Percentiles rank a stretch among this genome's conserved stretches.
Evolutionary conservation across 2,113 vertebrate genomes (phyloP).

Genomic region (Climacteris rufus): DNA sequence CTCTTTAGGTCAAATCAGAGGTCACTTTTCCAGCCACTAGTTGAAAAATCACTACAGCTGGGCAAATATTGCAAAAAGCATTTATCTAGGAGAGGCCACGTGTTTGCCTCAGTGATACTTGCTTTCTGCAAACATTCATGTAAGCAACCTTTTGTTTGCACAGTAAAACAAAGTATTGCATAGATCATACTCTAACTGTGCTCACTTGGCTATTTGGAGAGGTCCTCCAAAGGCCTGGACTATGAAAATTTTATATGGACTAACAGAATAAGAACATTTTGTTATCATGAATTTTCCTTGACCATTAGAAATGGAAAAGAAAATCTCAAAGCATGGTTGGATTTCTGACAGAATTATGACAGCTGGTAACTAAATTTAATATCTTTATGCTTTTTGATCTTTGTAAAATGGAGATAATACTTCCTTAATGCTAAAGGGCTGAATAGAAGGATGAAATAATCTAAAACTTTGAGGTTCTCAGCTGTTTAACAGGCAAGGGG

Average conservation of each 20-base stretch:
- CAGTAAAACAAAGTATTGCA: conserved; percentile 6
- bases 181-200: neutral
- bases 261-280: neutral
- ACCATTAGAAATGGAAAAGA: neutral
- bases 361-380: neutral
- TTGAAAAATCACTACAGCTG: conserved; percentile 56
- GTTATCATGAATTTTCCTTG: neutral
- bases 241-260: neutral
- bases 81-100: conserved; percentile 8
- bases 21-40: conserved; percentile 14
- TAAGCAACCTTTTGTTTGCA: conserved; percentile 40
- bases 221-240: neutral
- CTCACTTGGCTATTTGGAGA: neutral
- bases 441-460: neutral
- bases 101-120: conserved; percentile 16
- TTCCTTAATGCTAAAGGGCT: neutral
- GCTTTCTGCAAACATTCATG: conserved; percentile 25
- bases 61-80: conserved; percentile 52
- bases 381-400: neutral
- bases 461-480: neutral
- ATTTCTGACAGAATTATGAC: neutral
- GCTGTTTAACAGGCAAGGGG: neutral
- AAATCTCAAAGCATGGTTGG: neutral
- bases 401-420: neutral
- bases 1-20: conserved; percentile 8